Base-by-base conservation (phyloP, 2,888 invertebrate genomes). In the Philonicus albiceps region DNA sequence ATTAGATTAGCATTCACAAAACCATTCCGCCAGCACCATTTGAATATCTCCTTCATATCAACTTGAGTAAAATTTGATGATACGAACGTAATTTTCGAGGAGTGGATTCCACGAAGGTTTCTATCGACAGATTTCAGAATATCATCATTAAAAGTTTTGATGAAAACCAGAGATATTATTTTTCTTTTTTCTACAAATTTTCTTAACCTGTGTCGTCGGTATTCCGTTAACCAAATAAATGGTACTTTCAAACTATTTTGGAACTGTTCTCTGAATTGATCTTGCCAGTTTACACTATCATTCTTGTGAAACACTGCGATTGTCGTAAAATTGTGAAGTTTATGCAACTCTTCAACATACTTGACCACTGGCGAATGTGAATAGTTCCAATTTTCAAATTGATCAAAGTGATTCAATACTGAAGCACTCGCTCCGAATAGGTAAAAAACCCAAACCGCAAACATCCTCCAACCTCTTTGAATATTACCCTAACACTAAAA, bases 81-180 rank as follows among this genome's bases (percentile, higher is more conserved):
- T 5, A 73, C 8, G 30, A 83, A 84, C 11, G 34, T 27, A 40
- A 73, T 22, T 74, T 87, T 83, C n/a, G 72, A 87, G 93, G 93
- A 93, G 92, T 92, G 89, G 7, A 81, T 81, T 31, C 37, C 64
- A 19, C 13, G 55, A 16, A 81, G 34, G 8, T 34, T 81, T 6
- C 19, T 4, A 16, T 34, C 31, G 11, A 81, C 37, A n/a, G 64
- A 19, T 4, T 16, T 7, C 6, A 81, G 55, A 34, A 81, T 64
- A 13, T 55, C 27, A 49, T 49, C 49, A n/a, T 4, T 16, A 13
- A 19, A 7, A 5, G 55, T 81, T 64, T 81, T 37, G 34, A 81
- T 0, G 13, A 55, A 55, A 8, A 81, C 81, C 27, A 81, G 19
- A 8, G 81, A 81, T 22, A 81, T 43, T 5, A 53, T 55, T 8